Conservation (phyloP, 2,888 invertebrate species). For the Drosophila tanythrix region DNA sequence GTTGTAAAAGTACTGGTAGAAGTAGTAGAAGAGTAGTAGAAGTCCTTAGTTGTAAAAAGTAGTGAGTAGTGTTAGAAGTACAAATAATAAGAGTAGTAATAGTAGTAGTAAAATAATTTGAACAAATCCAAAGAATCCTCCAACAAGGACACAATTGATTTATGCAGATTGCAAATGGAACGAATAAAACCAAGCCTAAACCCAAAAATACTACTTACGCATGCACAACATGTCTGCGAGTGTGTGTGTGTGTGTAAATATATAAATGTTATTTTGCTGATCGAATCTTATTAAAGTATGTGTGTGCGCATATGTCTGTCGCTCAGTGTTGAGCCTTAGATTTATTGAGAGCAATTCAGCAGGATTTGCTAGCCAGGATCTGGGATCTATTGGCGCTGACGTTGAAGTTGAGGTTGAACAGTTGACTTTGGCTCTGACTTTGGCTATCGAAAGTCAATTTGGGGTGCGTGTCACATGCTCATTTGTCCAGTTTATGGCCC, state of each 20-base stretch:
- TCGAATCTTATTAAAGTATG: slow-evolving; percentile 55
- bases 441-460: slow-evolving; percentile 79
- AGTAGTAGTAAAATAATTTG: slow-evolving; percentile 20
- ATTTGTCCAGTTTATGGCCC: slow-evolving; percentile 76
- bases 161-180: slow-evolving; percentile 72
- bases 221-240: slow-evolving; percentile 49
- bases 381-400: slow-evolving; percentile 3
- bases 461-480: slow-evolving; percentile 77
- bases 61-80: background rate
- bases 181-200: slow-evolving; percentile 33
- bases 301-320: slow-evolving; percentile 40
- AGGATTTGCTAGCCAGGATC: slow-evolving; percentile 50
- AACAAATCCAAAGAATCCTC: background rate
- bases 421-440: slow-evolving; percentile 18
- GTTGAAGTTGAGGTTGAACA: background rate
- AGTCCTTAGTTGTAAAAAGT: background rate
- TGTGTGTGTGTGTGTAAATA: slow-evolving; percentile 31
- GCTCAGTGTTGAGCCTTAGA: slow-evolving; percentile 70
- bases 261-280: slow-evolving; percentile 27
- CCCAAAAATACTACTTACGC: slow-evolving; percentile 62
- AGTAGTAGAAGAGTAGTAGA: background rate
- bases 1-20: background rate
- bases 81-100: slow-evolving; percentile 26
- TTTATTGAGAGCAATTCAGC: slow-evolving; percentile 73
- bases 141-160: slow-evolving; percentile 50